Percentiles rank a stretch among this genome's conserved stretches.
Evolutionary conservation across 2,888 invertebrate genomes (phyloP).

Genomic region (Ormyrus pomaceus): DNA sequence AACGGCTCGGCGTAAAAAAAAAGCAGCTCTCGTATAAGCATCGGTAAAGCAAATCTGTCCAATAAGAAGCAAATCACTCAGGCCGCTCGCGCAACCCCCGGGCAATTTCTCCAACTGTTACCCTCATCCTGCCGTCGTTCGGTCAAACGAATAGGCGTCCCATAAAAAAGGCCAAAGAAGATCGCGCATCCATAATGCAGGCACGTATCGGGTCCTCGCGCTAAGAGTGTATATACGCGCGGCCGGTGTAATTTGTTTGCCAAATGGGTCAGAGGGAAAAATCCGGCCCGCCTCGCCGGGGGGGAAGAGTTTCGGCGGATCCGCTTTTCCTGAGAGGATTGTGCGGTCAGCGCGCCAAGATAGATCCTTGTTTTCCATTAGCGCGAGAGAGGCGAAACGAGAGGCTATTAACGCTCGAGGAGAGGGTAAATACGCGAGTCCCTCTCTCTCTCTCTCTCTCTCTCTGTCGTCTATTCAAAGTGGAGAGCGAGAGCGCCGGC

Average conservation of each 20-base stretch:
- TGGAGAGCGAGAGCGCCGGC: background rate
- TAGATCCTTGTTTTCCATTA: constrained; percentile 55
- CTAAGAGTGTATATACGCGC: background rate
- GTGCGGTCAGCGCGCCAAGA: constrained; percentile 42
- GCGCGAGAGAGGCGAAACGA: constrained; percentile 17
- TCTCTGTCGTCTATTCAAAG: constrained; percentile 30
- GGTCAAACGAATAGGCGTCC: background rate
- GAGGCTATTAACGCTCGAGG: constrained; percentile 45
- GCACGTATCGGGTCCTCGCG: no score
- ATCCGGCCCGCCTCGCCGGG: background rate
- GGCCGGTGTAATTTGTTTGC: constrained; percentile 35
- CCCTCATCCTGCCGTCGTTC: background rate
- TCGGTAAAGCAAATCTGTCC: background rate
- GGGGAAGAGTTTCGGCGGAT: background rate
- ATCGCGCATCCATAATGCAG: constrained; percentile 14
- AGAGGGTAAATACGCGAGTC: constrained; percentile 27
- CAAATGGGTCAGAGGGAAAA: constrained; percentile 47
- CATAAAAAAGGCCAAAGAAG: background rate
- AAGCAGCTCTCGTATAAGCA: background rate
- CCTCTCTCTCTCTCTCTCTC: constrained; percentile 5
- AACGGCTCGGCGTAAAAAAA: no score
- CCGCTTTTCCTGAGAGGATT: background rate
- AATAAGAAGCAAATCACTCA: constrained; percentile 18
- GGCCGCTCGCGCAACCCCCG: background rate
- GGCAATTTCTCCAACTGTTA: constrained; percentile 11